Evolutionary conservation across 2,888 invertebrate species (phyloP).

Genomic region (Synanthedon formicaeformis): DNA sequence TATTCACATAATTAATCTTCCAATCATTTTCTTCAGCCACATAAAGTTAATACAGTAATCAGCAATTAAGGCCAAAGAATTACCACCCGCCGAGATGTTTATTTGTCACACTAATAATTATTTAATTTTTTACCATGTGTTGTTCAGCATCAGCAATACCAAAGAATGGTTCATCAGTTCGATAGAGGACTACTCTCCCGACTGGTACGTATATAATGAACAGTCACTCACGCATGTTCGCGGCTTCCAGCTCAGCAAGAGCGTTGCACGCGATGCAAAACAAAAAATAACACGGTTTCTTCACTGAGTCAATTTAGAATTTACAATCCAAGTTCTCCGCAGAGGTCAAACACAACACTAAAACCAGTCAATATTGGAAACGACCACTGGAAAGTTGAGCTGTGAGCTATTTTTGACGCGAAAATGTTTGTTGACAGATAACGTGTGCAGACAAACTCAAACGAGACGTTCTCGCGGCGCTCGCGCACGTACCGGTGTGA

Average conservation of each 20-base stretch:
- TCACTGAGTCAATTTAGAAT: constrained; percentile 48
- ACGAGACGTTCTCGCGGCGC: constrained; percentile 62
- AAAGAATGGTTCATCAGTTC: constrained; percentile 38
- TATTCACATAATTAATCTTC: too few relatives aligned
- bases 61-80: constrained; percentile 54
- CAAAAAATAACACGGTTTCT: constrained; percentile 63
- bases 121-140: constrained; percentile 52
- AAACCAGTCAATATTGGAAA: constrained; percentile 49
- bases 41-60: constrained; percentile 3
- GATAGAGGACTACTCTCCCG: constrained; percentile 54
- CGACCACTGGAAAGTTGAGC: constrained; percentile 43
- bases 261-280: constrained; percentile 64
- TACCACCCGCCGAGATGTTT: constrained; percentile 41
- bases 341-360: constrained; percentile 46
- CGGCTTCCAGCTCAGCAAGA: constrained; percentile 45
- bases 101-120: constrained; percentile 23
- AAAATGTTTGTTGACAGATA: constrained; percentile 66
- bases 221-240: constrained; percentile 65
- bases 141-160: constrained; percentile 50
- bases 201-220: constrained; percentile 39
- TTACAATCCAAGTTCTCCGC: constrained; percentile 36
- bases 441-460: constrained; percentile 32
- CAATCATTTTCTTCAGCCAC: too few relatives aligned
- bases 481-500: constrained; percentile 67
- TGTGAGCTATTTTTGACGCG: constrained; percentile 49